Evolutionary conservation across 2,113 vertebrate species (phyloP), one percentile per base, ranked within the genome.

Genomic region (Noturus placidus): DNA sequence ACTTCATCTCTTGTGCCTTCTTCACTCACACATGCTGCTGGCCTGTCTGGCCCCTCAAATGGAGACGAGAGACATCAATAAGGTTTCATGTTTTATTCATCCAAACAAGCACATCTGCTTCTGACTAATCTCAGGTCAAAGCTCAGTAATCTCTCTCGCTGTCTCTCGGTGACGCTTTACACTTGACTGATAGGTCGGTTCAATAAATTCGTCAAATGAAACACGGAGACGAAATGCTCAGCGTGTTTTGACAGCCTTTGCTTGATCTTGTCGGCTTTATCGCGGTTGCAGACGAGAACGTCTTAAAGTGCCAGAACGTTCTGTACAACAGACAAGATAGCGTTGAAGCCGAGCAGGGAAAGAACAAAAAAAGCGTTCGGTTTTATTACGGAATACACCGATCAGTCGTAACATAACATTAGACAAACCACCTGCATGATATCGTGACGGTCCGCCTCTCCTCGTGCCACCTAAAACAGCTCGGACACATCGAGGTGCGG

Each of bases 1-100:
- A 42, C 6, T 67, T 87, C 78, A 87, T 82, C 33, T 79, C 61
- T 61, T 5, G 27, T 54, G 27, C 56, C 52, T n/a, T 50, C 63
- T 54, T 76, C 67, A 0, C 54, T 11, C 72, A 33, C 35, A 17
- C 50, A 15, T 67, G 9, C 74, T 42, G 19, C 30, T 38, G 20
- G 3, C 42, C n/a, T 61, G 25, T 80, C 56, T 83, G 63, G 67
- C 30, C 38, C n/a, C 78, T 87, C 35, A 74, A 82, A 74, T 54
- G 65, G 52, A 82, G 79, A 87, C 86, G 61, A 72, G 22, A 70
- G 52, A 87, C 86, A 82, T 87, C 79, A 61, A 82, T 86, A 87
- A 50, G 3, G 11, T 17, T 72, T 46, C 78, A 87, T 83, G 83
- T 89, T 89, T 89, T 86, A 89, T 89, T 89, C 78, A 87, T 67